phyloP scores from a whole-genome alignment of 2,797 vertebrate genomes.

The Choloepus didactylus region DNA sequence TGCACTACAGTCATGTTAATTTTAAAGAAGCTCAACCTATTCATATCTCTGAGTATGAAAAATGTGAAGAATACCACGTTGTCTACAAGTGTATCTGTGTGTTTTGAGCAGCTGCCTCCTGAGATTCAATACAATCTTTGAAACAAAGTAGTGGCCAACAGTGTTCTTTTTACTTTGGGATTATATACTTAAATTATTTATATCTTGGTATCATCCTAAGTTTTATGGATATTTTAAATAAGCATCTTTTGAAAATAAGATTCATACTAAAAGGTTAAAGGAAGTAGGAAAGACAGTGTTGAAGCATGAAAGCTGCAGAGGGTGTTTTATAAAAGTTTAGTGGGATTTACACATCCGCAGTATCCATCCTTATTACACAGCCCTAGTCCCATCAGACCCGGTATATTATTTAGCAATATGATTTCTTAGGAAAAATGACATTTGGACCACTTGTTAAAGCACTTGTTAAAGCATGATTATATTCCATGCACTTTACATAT shows the following conservation, averaged over 20 bases:
- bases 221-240: conserved; percentile 45
- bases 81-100: not conserved
- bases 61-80: not conserved
- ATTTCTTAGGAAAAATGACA: conserved; percentile 59
- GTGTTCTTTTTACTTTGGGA: not conserved
- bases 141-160: not conserved
- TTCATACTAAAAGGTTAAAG: conserved; percentile 3
- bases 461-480: conserved; percentile 66
- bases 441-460: not conserved
- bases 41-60: not conserved
- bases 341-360: not conserved
- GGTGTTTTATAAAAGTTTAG: not conserved
- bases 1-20: not conserved
- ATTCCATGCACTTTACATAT: conserved; percentile 39
- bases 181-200: not conserved
- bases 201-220: not conserved
- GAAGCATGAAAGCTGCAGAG: not conserved
- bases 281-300: not conserved
- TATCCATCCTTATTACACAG: not conserved
- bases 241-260: conserved; percentile 25
- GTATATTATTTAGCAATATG: not conserved
- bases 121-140: not conserved
- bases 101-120: not conserved
- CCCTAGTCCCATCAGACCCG: not conserved
- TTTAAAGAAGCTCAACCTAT: not conserved